Base-by-base conservation (phyloP, 2,797 vertebrate species). In the Sebastes steindachneri region DNA sequence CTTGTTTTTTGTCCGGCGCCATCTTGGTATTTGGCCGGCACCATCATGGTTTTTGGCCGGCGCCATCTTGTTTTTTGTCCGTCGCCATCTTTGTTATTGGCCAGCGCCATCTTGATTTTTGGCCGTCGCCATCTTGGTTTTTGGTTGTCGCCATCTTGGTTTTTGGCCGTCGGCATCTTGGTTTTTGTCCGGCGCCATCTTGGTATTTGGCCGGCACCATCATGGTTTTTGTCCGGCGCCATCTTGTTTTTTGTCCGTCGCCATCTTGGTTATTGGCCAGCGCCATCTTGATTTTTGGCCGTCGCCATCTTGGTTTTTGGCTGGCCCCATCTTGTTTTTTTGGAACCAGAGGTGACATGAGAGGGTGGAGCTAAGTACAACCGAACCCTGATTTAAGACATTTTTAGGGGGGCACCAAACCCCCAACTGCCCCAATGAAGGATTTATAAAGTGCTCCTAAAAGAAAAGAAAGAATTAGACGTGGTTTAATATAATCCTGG, bases 1-100 rank as follows among this genome's bases (percentile, higher is more conserved):
- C 2, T 29, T 29, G 7, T 7, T 29, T 3, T 8, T 31, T 31
- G 7, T 2, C 1, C 0, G 29, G 1, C 2, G 0, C 29, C 29
- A 3, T 31, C 29, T 0, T 31, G 2, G 2, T 31, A 8, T 31
- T 31, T 1, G 29, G 1, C 2, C 0, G 1, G 3, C 8, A 0
- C 3, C 31, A 31, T 31, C 31, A 3, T 31, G 9, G 0, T 31
- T 9, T 9, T 31, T 9, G 31, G 2, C 0, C 1, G 1, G 0
- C 2, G 2, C 7, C 29, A 7, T 29, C 29, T 29, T 7, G 2
- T 6, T 26, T 4, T 26, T 26, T 26, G 26, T 1, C 3, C 3
- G 1, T 28, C 1, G 5, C 28, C 28, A 28, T 28, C 28, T 28
- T 28, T 1, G 28, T 28, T 6, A 6, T 28, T 0, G 28, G 5